Conservation (phyloP, 2,888 invertebrate genomes). For the Rhorus exstirpatorius region DNA sequence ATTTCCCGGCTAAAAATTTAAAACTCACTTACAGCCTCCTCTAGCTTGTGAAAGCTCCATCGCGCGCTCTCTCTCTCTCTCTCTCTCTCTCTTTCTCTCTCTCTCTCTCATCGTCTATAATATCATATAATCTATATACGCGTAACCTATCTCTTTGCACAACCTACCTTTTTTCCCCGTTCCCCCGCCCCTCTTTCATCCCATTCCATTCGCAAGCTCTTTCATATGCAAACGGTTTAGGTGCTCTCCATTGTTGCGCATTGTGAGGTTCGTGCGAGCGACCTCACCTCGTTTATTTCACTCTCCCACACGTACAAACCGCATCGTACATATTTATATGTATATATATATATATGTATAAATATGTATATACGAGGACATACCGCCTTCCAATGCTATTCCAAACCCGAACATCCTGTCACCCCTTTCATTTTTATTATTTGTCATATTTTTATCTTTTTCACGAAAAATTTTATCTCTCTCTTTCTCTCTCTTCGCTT, state of each 20-base stretch:
- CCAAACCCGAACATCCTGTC: constrained; percentile 64
- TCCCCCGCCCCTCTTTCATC: constrained; percentile 69
- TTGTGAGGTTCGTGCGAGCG: constrained; percentile 80
- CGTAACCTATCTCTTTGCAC: constrained; percentile 63
- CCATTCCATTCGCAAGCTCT: constrained; percentile 77
- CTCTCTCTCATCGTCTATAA: constrained; percentile 76
- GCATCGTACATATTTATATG: constrained; percentile 53
- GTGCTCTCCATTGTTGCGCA: constrained; percentile 83
- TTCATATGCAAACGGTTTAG: constrained; percentile 84
- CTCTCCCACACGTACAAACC: constrained; percentile 72
- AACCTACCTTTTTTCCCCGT: constrained; percentile 54
- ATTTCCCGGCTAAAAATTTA: constrained; percentile 57
- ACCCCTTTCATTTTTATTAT: constrained; percentile 63
- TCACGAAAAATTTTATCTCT: constrained; percentile 47
- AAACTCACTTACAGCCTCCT: constrained; percentile 45
- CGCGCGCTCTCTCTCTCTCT: constrained; percentile 16
- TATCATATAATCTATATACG: constrained; percentile 72
- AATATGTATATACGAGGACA: constrained; percentile 14
- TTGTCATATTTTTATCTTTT: constrained; percentile 65
- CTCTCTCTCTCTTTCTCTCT: not conserved
- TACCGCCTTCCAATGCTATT: constrained; percentile 48
- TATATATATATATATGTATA: constrained; percentile 25
- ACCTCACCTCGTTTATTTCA: constrained; percentile 82
- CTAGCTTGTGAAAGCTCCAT: constrained; percentile 48
- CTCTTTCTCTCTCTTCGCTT: constrained; percentile 39